Evolutionary conservation across 1,140 invertebrate species (phyloP), one percentile per base, ranked within the genome.

Genomic region (Cheumatopsyche charites): DNA sequence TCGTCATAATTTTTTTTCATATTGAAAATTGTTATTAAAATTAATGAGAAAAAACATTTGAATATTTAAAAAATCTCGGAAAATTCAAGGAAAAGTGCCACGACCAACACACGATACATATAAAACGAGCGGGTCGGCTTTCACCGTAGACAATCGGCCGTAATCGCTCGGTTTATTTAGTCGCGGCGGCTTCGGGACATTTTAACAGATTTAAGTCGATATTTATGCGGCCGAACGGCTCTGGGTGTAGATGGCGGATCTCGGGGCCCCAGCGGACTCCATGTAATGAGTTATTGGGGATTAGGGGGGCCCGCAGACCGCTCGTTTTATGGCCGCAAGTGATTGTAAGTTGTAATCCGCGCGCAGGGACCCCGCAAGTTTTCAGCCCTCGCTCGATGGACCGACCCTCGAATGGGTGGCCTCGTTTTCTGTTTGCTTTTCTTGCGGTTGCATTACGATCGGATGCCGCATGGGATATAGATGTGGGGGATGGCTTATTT

Each of bases 311-410:
- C 73, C 70, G 70, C 74, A 72, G 63, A 73, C 74, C 74, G 74
- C 74, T 75, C 70, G 73, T 74, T 75, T 70, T 52, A 69, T 65
- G 71, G 65, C 74, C 74, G 68, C 74, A 75, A 75, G 70, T 75
- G 74, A 75, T 75, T 75, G 74, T 75, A 73, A 75, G 71, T 75
- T 75, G 71, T 75, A 75, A 75, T 75, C 74, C 71, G 67, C 66
- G 65, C 66, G 49, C 45, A 52, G 70, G 65, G 69, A 62, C 36
- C 71, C 67, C 41, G 25, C 70, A 67, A 75, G 73, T 75, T 75
- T 72, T 70, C 72, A 75, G 68, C 62, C 73, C 1, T 13, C 61
- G 61, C 65, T 13, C 45, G 45, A 66, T 66, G 62, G 29, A 15
- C 41, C 43, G 17, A 45, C 43, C 13, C n/a, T n/a, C n/a, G n/a